Base-by-base conservation (phyloP, 2,888 invertebrate species). In the Spodoptera picta region DNA sequence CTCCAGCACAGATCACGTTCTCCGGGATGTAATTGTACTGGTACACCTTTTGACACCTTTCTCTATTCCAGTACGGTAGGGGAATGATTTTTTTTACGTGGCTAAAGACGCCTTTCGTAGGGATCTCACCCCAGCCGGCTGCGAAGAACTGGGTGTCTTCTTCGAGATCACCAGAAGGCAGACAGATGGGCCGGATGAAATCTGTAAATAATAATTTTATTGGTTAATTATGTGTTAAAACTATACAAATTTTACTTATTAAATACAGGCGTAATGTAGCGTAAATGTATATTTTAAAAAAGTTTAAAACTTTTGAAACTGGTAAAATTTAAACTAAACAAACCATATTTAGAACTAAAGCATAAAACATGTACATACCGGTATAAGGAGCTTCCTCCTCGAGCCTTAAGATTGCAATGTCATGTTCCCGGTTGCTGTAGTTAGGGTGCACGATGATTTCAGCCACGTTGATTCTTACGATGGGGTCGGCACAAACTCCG, bases 141-240 rank as follows among this genome's bases (percentile, higher is more conserved):
- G 83, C 83, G 36, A 69, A 72, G 57, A 89, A 83, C 7, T 68
- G 62, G 0, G 80, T 73, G 36, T 77, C 65, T 4, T 60, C 23
- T 0, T 65, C 51, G 0, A 83, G 48, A 0, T 72, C 60, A 9
- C 79, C 76, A 1, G 79, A 68, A 0, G 89, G 87, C 23, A 88
- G 52, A 60, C 89, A 89, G 23, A 84, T 79, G 1, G 88, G 88
- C 4, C 88, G 75, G 56, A 89, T 87, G 59, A 87, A 89, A 61
- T 88, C 89, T 89, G 82, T 14, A 67, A 81, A 50, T 5, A 60
- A 48, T 6, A 41, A 53, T 36, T 36, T 36, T 6, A 2, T 36
- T 7, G 7, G 36, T 36, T 36, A 36, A 6, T 11, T 1, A 50
- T 11, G 57, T 44, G 53, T 76, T 42, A 72, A 19, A 19, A 19